Conservation (phyloP, 2,888 invertebrate genomes). For the Lepidocyrtoides sp. region DNA sequence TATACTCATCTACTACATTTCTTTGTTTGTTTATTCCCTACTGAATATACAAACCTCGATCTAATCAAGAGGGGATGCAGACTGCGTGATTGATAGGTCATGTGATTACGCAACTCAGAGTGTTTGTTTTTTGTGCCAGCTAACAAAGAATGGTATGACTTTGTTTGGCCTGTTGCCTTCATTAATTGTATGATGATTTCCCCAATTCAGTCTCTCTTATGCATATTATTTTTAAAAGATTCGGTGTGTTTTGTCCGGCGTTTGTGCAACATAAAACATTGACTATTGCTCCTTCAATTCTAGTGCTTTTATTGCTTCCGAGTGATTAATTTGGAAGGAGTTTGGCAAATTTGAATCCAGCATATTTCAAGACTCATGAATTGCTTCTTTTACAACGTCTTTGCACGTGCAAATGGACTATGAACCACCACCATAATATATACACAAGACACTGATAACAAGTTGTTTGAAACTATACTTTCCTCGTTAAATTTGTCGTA, state of each 20-base stretch:
- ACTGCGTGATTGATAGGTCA: not conserved
- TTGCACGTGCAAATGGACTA: too few species aligned
- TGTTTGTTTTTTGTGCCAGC: not conserved
- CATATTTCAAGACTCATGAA: too few species aligned
- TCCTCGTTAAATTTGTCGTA: too few species aligned
- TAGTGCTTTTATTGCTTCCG: not conserved
- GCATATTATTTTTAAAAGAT: not conserved
- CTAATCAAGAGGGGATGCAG: not conserved
- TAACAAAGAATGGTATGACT: not conserved
- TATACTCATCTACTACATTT: too few species aligned
- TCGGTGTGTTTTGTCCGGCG: not conserved
- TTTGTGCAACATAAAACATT: not conserved
- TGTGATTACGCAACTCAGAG: slow-evolving; percentile 5
- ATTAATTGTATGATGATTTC: not conserved
- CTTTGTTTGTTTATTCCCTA: too few species aligned
- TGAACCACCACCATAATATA: too few species aligned
- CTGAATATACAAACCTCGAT: not conserved
- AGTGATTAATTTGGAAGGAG: too few species aligned
- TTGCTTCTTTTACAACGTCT: too few species aligned
- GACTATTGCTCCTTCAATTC: not conserved
- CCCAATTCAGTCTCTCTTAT: not conserved
- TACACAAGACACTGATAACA: too few species aligned
- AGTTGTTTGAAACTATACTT: too few species aligned
- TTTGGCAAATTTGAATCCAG: not conserved
- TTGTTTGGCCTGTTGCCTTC: slow-evolving; percentile 41